Evolutionary conservation across 2,888 invertebrate species (phyloP), one percentile per base, ranked within the genome.

Genomic region (Cetonia aurata): DNA sequence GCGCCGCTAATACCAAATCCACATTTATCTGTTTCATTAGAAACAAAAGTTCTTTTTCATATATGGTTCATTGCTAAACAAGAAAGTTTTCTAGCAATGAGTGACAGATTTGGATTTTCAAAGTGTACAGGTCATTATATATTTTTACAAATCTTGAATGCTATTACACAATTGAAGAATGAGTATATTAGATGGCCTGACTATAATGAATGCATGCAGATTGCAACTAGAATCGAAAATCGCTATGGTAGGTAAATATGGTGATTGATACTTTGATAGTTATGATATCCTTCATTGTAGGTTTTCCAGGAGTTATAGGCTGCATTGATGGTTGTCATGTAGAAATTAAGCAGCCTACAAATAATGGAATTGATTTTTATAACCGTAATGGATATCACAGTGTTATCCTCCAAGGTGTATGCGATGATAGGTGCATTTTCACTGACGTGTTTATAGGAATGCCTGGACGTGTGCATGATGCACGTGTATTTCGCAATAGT

Each of bases 361-460:
- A 55, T 44, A 67, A 67, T 44, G 42, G 44, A 15, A 31, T 55
- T 41, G 67, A 67, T 44, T 55, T 55, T 67, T 67, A 44, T 56
- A 67, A 56, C 15, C 50, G 56, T 33, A 55, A 55, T 17, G 55
- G 55, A 10, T 6, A 17, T 13, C 67, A 55, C 33, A 44, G 44
- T 56, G 42, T 67, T 46, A 56, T 67, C 42, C 25, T 67, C 13
- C 42, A 67, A 56, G 56, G 46, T 12, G 50, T 50, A 37, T 65
- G 65, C n/a, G 52, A 65, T 50, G 65, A 48, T 19, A 48, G n/a
- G 13, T 15, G 48, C 25, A 25, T 25, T 25, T 25, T 25, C 4
- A 25, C 25, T 25, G 25, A 25, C 25, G 25, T 25, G 4, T 25
- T 25, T 25, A 25, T 25, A 25, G 25, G 25, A 4, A 25, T 44